Base-by-base conservation (phyloP, 2,113 vertebrate genomes). In the Microtus oregoni region DNA sequence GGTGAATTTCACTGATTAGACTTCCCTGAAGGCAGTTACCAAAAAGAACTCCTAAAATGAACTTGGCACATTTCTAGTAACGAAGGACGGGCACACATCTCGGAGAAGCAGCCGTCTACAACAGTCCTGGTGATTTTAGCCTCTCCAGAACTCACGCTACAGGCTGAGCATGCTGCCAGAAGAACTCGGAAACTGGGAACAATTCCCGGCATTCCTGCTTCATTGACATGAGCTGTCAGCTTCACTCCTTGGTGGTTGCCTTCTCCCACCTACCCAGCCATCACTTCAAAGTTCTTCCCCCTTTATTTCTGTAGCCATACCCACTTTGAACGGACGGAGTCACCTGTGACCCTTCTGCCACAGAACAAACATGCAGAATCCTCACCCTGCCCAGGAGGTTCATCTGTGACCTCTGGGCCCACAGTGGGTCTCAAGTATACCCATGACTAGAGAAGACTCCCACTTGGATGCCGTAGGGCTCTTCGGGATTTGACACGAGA, bases 211-310 rank as follows among this genome's bases (percentile, higher is more conserved):
- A 3, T 91, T 11, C 14, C 20, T 26, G 5, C 75, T 28, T 82
- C 30, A 1, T 1, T 47, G 30, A 3, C 58, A 17, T 4, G 0
- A 22, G 79, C 15, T 0, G 41, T 3, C 0, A 5, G 12, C 24
- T n/a, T 61, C 4, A 30, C n/a, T 35, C 10, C 26, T 55, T 35
- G 14, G 2, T 44, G 70, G 22, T 0, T 68, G 79, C 35, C 58
- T 35, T 52, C 35, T 65, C 14, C 35, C 7, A 7, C 7, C 2
- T 72, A 67, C 9, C 14, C 28, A 3, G 0, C 0, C 26, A 24
- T 22, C 26, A 38, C 15, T 30, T n/a, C 30, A 55, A 20, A 52
- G 73, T 12, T 12, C 50, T n/a, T 86, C 28, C 61, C 38, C 1
- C 11, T 24, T 79, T 3, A 11, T 7, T 9, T 91, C 26, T 13